phyloP scores from a whole-genome alignment of 2,113 vertebrate species.

The Ailuropoda melanoleuca region DNA sequence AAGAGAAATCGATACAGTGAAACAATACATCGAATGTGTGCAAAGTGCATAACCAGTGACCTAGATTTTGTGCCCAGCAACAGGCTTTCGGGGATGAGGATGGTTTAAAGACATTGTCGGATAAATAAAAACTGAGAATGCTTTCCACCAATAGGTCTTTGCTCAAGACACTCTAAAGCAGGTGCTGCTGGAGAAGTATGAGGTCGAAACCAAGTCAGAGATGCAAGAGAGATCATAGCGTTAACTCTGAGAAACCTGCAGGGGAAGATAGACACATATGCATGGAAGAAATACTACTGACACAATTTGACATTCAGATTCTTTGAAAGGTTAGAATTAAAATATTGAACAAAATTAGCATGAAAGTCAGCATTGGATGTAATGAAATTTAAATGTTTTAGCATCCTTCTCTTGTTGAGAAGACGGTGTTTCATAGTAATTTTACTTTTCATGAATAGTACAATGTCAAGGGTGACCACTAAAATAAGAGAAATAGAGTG shows the following conservation, averaged over 20 bases:
- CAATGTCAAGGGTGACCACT: not conserved
- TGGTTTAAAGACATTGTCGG: not conserved
- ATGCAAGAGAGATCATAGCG: not conserved
- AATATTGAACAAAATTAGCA: not conserved
- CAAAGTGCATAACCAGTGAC: not conserved
- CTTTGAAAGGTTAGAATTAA: not conserved
- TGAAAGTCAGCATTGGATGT: not conserved
- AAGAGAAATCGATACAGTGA: not conserved
- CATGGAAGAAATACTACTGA: not conserved
- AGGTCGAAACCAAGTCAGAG: not conserved
- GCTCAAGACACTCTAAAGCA: not conserved
- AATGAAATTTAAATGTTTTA: not conserved
- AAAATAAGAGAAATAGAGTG: not conserved
- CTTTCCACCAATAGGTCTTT: not conserved
- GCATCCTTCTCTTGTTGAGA: not conserved
- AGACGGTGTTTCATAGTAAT: not conserved
- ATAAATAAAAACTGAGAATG: not conserved
- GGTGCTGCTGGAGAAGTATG: not conserved
- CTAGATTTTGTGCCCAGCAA: not conserved
- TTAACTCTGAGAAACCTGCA: not conserved
- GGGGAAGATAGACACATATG: not conserved
- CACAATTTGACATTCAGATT: not conserved
- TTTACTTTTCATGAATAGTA: not conserved
- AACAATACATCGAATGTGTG: not conserved
- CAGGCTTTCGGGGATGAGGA: not conserved